phyloP scores from a whole-genome alignment of 1,140 invertebrate genomes.

The Drosophila carrolli region DNA sequence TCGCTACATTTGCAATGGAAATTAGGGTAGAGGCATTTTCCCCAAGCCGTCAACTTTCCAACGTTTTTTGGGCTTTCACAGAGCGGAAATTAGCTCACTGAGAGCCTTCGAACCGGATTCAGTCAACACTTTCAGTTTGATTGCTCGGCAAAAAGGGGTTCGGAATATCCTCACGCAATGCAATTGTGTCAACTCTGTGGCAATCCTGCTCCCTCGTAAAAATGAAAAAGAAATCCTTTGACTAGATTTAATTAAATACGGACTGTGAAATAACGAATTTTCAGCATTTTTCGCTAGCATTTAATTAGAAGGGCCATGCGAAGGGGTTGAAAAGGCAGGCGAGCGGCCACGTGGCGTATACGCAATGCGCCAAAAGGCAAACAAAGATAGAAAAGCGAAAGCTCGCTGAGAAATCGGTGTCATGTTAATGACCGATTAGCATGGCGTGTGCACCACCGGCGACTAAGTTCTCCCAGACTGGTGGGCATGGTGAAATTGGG shows the following conservation, averaged over 20 bases:
- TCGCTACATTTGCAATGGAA: slow-evolving; percentile 55
- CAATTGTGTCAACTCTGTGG: slow-evolving; percentile 32
- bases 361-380: slow-evolving; percentile 42
- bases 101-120: slow-evolving; percentile 30
- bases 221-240: slow-evolving; percentile 1
- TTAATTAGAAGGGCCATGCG: slow-evolving; percentile 41
- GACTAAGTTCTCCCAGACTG: not conserved
- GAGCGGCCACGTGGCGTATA: slow-evolving; percentile 39
- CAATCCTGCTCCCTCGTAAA: not conserved
- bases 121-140: slow-evolving; percentile 40
- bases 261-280: slow-evolving; percentile 30
- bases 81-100: slow-evolving; percentile 69
- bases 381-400: slow-evolving; percentile 1
- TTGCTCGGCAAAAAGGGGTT: slow-evolving; percentile 28
- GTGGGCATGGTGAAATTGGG: not conserved
- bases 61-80: slow-evolving; percentile 27
- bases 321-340: slow-evolving; percentile 5
- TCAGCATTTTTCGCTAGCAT: slow-evolving; percentile 35
- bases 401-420: slow-evolving; percentile 59
- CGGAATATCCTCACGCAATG: slow-evolving; percentile 13
- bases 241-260: slow-evolving; percentile 49
- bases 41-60: not conserved
- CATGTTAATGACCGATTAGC: slow-evolving; percentile 78
- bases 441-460: slow-evolving; percentile 32
- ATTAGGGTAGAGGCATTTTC: slow-evolving; percentile 14